These are phyloP conservation scores for Drosophila pruinosa DNA, from an alignment of 1,140 invertebrate species.

Conservation along the genomic window DNA sequence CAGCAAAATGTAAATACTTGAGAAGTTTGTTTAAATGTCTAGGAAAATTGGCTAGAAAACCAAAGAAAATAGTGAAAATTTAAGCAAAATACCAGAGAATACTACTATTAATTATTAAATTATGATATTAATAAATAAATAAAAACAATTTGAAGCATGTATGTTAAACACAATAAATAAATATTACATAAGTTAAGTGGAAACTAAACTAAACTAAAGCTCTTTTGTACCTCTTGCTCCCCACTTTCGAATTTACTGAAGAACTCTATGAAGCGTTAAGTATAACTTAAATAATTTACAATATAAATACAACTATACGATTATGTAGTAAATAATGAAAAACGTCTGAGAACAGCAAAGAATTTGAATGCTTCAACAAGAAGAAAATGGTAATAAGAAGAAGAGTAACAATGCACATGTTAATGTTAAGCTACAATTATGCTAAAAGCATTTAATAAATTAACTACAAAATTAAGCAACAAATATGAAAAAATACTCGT, in stretches of 20 bases:
- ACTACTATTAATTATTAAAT: conserved; percentile 5
- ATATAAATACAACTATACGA: conserved; percentile 25
- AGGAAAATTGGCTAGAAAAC: conserved; percentile 30
- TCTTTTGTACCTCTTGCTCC: conserved; percentile 78
- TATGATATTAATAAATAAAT: background rate
- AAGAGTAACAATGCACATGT: conserved; percentile 7
- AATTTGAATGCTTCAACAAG: conserved; percentile 36
- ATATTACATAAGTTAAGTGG: conserved; percentile 13
- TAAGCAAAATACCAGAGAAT: background rate
- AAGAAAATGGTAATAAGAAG: background rate
- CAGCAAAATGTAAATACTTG: conserved; percentile 19
- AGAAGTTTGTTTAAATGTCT: conserved; percentile 12
- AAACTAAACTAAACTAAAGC: conserved; percentile 38
- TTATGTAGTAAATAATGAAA: conserved; percentile 32
- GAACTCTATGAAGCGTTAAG: conserved; percentile 53
- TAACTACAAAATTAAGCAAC: conserved; percentile 32
- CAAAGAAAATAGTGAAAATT: conserved; percentile 21
- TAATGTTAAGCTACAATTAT: conserved; percentile 59
- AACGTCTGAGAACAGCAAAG: conserved; percentile 28
- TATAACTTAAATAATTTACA: conserved; percentile 55
- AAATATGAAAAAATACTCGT: background rate
- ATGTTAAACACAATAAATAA: conserved; percentile 2
- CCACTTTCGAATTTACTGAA: conserved; percentile 74
- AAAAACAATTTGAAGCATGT: conserved; percentile 6
- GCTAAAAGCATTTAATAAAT: conserved; percentile 73